Conservation (phyloP, 2,888 invertebrate genomes). For the Timema podura region DNA sequence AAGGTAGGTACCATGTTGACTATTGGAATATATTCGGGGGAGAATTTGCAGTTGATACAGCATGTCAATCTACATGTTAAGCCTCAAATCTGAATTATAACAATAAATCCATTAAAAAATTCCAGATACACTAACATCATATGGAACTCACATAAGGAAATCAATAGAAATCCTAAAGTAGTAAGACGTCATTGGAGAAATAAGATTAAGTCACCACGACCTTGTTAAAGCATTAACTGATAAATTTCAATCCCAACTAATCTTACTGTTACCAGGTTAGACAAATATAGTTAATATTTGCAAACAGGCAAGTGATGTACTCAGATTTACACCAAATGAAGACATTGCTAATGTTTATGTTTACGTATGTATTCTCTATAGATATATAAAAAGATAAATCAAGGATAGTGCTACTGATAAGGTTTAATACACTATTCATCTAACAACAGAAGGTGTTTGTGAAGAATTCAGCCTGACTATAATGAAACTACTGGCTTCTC, state of each 20-base stretch:
- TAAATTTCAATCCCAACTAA: not conserved
- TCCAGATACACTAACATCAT: too few relatives aligned
- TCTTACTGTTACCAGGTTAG: not conserved
- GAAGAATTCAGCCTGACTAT: not conserved
- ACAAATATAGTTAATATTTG: not conserved
- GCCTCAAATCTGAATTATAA: too few relatives aligned
- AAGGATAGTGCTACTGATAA: not conserved
- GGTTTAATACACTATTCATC: not conserved
- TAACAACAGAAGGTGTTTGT: not conserved
- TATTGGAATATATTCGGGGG: too few relatives aligned
- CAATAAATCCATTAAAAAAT: too few relatives aligned
- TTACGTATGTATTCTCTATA: not conserved
- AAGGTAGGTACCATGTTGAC: too few relatives aligned
- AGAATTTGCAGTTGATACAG: too few relatives aligned
- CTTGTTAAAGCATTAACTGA: conserved; percentile 6
- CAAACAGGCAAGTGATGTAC: not conserved
- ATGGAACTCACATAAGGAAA: not conserved
- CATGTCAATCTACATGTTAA: too few relatives aligned
- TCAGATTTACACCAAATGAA: not conserved
- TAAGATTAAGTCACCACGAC: not conserved
- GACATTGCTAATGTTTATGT: not conserved
- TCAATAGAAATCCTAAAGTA: not conserved
- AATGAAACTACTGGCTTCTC: not conserved
- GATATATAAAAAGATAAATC: not conserved
- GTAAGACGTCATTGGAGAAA: not conserved